These are phyloP conservation scores for Oryzias sinensis DNA, from an alignment of 2,797 vertebrate species.

Conservation along the genomic window DNA sequence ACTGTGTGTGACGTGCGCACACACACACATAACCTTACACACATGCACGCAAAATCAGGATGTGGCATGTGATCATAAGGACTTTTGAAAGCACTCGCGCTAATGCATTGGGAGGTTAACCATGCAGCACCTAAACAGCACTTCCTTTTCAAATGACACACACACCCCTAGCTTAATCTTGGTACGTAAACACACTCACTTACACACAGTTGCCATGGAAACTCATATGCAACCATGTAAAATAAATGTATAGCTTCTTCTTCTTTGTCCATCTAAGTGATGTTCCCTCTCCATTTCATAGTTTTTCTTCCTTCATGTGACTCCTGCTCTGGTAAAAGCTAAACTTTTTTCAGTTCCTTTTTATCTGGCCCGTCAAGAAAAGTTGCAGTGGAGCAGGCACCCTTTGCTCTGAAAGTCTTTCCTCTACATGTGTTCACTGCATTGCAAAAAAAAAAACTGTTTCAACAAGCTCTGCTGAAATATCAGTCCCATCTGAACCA, in stretches of 20 bases:
- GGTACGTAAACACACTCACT: conserved; percentile 39
- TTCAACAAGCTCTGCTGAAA: conserved; percentile 55
- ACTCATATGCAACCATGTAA: conserved; percentile 72
- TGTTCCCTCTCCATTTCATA: conserved; percentile 67
- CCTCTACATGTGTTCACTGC: conserved; percentile 51
- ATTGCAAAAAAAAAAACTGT: conserved; percentile 44
- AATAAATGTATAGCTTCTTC: conserved; percentile 74
- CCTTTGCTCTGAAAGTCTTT: conserved; percentile 59
- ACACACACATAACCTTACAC: conserved; percentile 7
- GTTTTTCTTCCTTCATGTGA: conserved; percentile 32
- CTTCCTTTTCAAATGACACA: conserved; percentile 44
- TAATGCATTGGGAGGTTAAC: conserved; percentile 54
- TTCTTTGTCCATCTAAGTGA: conserved; percentile 79
- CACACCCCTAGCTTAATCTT: conserved; percentile 53
- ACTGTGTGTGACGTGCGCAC: conserved; percentile 24
- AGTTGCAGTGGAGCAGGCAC: conserved; percentile 38
- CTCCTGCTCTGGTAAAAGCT: conserved; percentile 62
- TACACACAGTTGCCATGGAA: conserved; percentile 74
- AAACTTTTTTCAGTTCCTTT: conserved; percentile 61
- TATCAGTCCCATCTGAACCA: conserved; percentile 53
- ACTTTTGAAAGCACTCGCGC: conserved; percentile 55
- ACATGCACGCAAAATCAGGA: conserved; percentile 1
- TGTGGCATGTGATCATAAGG: conserved; percentile 39
- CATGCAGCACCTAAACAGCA: conserved; percentile 54
- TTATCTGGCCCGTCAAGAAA: conserved; percentile 37